Evolutionary conservation across 2,797 vertebrate genomes (phyloP).

Genomic region (Manis crassicaudata): DNA sequence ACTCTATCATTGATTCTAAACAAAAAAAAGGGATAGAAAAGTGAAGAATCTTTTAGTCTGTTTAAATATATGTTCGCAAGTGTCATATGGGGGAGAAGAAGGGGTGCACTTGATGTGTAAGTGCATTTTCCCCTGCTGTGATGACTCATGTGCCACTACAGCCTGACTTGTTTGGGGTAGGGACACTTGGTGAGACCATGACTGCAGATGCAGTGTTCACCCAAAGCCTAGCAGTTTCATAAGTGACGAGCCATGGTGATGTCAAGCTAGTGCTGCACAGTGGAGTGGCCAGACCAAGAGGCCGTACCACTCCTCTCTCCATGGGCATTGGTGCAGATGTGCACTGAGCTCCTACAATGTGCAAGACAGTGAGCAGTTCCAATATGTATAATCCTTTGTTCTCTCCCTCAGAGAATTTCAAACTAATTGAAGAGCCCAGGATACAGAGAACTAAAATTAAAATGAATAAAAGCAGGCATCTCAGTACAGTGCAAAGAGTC

Average conservation of each 20-base stretch:
- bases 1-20: conserved; percentile 47
- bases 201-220: conserved; percentile 15
- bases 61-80: conserved; percentile 52
- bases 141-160: conserved; percentile 48
- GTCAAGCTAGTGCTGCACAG: neutral
- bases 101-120: neutral
- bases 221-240: neutral
- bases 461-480: neutral
- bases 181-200: conserved; percentile 8
- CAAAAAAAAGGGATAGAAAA: conserved; percentile 15
- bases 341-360: neutral
- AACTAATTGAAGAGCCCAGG: neutral
- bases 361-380: neutral
- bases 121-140: neutral
- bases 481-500: neutral
- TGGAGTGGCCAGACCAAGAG: neutral
- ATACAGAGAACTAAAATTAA: conserved; percentile 30
- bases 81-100: conserved; percentile 25
- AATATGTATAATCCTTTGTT: neutral
- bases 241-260: neutral
- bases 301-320: neutral
- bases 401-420: neutral
- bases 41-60: neutral
- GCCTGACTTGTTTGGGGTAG: neutral
- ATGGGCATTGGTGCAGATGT: neutral